A percentile compares a stretch with the other conserved stretches of the same genome.
phyloP scores from a whole-genome alignment of 1,140 invertebrate species.

The Zaprionus vittiger region DNA sequence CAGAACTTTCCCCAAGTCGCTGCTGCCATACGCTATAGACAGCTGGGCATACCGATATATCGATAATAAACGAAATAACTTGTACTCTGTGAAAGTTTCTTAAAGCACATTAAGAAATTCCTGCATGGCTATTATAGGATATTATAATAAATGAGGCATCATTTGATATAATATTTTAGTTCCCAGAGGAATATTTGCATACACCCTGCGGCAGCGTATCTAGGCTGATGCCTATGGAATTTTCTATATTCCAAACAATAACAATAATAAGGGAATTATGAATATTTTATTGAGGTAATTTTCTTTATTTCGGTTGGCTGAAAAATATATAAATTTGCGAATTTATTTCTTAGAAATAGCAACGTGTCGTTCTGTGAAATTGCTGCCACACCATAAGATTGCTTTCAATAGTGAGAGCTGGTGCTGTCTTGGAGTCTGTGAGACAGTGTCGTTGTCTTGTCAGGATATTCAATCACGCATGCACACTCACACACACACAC shows the following conservation, averaged over 20 bases:
- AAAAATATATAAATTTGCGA: conserved; percentile 50
- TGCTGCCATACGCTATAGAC: conserved; percentile 22
- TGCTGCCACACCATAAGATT: conserved; percentile 6
- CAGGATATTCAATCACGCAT: conserved; percentile 47
- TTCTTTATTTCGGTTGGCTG: conserved; percentile 34
- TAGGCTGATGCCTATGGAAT: conserved; percentile 33
- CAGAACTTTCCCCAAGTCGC: neutral
- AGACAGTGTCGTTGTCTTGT: conserved; percentile 55
- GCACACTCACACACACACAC: conserved; percentile 1
- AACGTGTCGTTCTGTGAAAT: conserved; percentile 20
- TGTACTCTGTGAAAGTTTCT: neutral
- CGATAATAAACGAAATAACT: conserved; percentile 12
- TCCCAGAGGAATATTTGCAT: neutral
- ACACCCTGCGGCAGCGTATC: conserved; percentile 37
- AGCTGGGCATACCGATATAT: neutral
- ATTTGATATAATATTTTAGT: neutral
- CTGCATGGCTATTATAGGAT: neutral
- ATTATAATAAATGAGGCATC: neutral
- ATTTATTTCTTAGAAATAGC: conserved; percentile 44
- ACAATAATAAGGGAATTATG: conserved; percentile 68
- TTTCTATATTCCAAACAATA: conserved; percentile 57
- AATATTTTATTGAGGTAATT: conserved; percentile 71
- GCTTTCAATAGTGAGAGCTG: neutral
- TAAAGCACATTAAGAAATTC: neutral
- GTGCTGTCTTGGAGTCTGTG: neutral